Evolutionary conservation across 2,113 vertebrate genomes (phyloP).

Genomic region (Rhinolophus sinicus): DNA sequence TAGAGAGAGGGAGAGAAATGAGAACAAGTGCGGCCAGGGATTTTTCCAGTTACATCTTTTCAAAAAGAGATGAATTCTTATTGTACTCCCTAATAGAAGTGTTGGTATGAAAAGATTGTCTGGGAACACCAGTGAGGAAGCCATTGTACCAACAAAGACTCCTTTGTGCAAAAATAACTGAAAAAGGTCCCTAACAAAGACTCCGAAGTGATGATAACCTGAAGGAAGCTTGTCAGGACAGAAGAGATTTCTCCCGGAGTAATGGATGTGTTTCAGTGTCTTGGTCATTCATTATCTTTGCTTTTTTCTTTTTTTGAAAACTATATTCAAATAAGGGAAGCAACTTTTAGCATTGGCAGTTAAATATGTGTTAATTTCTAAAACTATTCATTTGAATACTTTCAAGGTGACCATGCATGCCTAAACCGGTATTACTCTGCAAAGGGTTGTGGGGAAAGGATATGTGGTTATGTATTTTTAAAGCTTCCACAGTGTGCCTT

Average conservation of each 20-base stretch:
- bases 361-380: not conserved
- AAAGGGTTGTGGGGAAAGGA: not conserved
- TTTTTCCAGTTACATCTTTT: conserved; percentile 52
- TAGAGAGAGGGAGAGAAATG: not conserved
- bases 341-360: not conserved
- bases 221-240: not conserved
- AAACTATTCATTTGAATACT: not conserved
- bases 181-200: conserved; percentile 27
- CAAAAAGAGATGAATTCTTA: conserved; percentile 57
- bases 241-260: conserved; percentile 13
- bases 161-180: conserved; percentile 66
- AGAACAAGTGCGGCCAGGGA: conserved; percentile 32
- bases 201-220: conserved; percentile 13
- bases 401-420: not conserved
- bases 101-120: conserved; percentile 50
- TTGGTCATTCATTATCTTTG: not conserved
- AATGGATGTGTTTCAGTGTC: not conserved
- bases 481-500: not conserved
- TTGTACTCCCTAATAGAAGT: conserved; percentile 6
- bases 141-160: conserved; percentile 34
- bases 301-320: conserved; percentile 25
- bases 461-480: not conserved
- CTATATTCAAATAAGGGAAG: not conserved
- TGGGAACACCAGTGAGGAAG: conserved; percentile 52
- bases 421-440: not conserved